Conservation (phyloP, 2,797 vertebrate genomes). For the Chelon auratus region DNA sequence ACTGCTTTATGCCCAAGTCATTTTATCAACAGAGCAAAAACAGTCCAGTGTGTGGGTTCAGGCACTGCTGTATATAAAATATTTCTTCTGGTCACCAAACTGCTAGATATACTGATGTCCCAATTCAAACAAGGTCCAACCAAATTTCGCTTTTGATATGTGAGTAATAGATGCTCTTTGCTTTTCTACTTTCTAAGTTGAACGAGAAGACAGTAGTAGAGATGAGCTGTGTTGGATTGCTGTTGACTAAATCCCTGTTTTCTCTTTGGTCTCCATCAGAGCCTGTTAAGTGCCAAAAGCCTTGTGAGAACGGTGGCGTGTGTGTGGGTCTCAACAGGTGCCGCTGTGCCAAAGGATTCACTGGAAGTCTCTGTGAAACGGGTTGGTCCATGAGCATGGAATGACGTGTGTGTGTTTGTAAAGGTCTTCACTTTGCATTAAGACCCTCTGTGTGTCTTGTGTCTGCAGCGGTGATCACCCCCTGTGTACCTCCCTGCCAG, state of each 20-base stretch:
- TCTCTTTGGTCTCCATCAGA: conserved; percentile 67
- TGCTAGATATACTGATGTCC: neutral
- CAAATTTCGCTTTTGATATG: neutral
- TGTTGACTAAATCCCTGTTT: neutral
- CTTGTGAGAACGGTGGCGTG: conserved; percentile 81
- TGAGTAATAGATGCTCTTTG: neutral
- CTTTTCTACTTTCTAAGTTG: neutral
- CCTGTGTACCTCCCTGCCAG: conserved; percentile 86
- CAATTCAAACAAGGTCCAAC: neutral
- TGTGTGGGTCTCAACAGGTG: conserved; percentile 86
- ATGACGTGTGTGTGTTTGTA: conserved; percentile 1
- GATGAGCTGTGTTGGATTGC: neutral
- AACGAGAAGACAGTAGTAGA: neutral
- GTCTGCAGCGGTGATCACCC: conserved; percentile 78
- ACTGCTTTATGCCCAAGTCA: too few relatives aligned
- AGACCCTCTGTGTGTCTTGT: conserved; percentile 24
- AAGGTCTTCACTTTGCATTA: conserved; percentile 5
- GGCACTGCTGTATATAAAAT: neutral
- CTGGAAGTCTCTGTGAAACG: conserved; percentile 81
- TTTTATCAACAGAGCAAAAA: neutral
- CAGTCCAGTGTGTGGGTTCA: neutral
- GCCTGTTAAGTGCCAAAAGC: conserved; percentile 81
- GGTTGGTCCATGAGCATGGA: conserved; percentile 67
- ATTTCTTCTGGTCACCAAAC: conserved; percentile 17
- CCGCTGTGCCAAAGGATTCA: conserved; percentile 80